Conservation (phyloP, 2,113 vertebrate genomes). For the Boulengeromyrus knoepffleri region DNA sequence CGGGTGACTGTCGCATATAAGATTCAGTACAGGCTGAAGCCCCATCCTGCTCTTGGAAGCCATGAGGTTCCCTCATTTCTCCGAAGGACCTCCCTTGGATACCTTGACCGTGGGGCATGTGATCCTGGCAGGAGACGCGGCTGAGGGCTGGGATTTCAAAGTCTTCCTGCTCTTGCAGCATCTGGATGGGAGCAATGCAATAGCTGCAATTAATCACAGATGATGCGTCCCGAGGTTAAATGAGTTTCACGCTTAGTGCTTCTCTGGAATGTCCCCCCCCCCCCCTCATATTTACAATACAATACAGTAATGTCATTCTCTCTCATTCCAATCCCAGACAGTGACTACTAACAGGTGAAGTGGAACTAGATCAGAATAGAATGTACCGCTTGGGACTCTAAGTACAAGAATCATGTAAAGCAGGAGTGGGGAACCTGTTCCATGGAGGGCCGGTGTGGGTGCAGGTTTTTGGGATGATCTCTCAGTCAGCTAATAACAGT, state of each 20-base stretch:
- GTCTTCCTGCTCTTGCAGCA: neutral
- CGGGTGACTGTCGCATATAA: neutral
- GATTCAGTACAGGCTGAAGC: neutral
- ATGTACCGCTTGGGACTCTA: neutral
- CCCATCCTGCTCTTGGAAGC: neutral
- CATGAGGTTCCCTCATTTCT: neutral
- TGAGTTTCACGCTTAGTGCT: neutral
- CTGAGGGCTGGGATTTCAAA: neutral
- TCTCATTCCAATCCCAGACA: neutral
- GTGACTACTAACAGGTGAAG: neutral
- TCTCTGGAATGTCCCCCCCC: neutral
- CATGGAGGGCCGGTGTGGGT: no score
- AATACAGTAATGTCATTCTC: neutral
- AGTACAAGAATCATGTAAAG: neutral
- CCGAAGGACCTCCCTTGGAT: neutral
- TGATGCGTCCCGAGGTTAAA: neutral
- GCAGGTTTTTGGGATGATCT: no score
- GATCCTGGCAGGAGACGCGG: neutral
- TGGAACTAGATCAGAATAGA: conserved; percentile 1
- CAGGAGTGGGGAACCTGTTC: no score
- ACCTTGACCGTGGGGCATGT: neutral
- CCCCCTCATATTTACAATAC: neutral
- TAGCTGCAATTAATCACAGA: neutral
- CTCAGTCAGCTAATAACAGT: no score
- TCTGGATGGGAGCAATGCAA: neutral